These are phyloP conservation scores for Intoshia linei DNA, from an alignment of 1,140 invertebrate species.

Conservation along the genomic window DNA sequence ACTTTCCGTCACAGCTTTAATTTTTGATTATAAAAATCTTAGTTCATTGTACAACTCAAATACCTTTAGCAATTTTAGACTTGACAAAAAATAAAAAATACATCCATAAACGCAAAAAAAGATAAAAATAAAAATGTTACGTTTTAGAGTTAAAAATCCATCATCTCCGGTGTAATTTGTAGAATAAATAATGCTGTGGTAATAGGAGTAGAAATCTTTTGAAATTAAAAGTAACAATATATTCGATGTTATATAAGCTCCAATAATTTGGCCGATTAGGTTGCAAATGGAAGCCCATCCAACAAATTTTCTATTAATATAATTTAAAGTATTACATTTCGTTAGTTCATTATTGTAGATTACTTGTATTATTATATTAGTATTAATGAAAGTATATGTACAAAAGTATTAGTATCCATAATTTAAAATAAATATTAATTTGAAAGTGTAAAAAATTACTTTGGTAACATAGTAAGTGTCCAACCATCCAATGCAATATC, in stretches of 20 bases:
- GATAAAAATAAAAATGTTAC: no score
- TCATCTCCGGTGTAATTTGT: slow-evolving; percentile 61
- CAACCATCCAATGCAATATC: slow-evolving; percentile 98
- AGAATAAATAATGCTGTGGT: background rate
- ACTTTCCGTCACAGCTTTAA: no score
- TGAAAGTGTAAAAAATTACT: slow-evolving; percentile 24
- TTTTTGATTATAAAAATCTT: no score
- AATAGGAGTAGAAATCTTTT: background rate
- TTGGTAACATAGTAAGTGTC: slow-evolving; percentile 86
- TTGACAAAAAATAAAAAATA: no score
- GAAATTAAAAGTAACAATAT: background rate
- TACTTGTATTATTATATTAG: background rate
- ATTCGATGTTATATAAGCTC: slow-evolving; percentile 29
- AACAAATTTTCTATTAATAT: slow-evolving; percentile 40
- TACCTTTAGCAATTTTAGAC: no score
- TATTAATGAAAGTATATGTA: background rate
- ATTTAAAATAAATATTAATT: slow-evolving; percentile 1
- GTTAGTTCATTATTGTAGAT: no score
- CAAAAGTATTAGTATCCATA: background rate
- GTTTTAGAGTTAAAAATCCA: slow-evolving; percentile 78
- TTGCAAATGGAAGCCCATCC: slow-evolving; percentile 97
- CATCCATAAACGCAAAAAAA: no score
- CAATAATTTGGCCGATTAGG: slow-evolving; percentile 78
- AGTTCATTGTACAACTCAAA: no score
- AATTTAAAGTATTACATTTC: no score